These are phyloP conservation scores for Sturnira hondurensis DNA, from an alignment of 2,113 vertebrate species.

Conservation along the genomic window DNA sequence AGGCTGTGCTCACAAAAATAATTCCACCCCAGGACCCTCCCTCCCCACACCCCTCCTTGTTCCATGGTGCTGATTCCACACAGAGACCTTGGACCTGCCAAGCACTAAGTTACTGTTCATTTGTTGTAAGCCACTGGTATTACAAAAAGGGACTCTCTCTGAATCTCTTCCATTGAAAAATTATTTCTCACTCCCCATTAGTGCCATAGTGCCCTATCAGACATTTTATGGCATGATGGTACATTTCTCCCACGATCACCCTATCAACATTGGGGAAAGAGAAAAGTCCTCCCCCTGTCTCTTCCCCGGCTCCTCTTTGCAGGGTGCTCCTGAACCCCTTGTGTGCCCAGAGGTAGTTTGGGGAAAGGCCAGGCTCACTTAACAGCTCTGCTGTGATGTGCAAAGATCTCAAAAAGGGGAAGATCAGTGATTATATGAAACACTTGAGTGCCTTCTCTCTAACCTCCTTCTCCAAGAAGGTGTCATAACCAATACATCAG, in stretches of 20 bases:
- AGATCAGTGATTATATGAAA: conserved; percentile 48
- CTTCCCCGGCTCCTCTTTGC: conserved; percentile 26
- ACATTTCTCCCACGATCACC: conserved; percentile 58
- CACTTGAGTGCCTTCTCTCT: neutral
- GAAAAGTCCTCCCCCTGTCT: conserved; percentile 42
- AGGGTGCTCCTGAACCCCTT: conserved; percentile 31
- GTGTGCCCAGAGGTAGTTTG: neutral
- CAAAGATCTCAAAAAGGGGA: conserved; percentile 55
- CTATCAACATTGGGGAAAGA: neutral
- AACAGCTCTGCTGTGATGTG: conserved; percentile 39
- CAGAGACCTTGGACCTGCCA: neutral
- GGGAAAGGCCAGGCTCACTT: conserved; percentile 8
- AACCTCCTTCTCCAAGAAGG: conserved; percentile 41
- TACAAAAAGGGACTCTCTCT: neutral
- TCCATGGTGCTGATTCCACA: neutral
- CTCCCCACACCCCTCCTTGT: neutral
- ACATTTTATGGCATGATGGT: conserved; percentile 37
- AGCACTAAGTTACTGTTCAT: neutral
- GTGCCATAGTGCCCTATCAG: neutral
- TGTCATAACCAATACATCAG: conserved; percentile 31
- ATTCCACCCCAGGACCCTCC: neutral
- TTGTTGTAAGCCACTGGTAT: neutral
- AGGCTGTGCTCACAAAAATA: neutral
- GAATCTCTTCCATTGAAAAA: neutral
- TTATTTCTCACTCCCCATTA: neutral